Conservation (phyloP, 2,113 vertebrate genomes). For the Motacilla tschutschensis region DNA sequence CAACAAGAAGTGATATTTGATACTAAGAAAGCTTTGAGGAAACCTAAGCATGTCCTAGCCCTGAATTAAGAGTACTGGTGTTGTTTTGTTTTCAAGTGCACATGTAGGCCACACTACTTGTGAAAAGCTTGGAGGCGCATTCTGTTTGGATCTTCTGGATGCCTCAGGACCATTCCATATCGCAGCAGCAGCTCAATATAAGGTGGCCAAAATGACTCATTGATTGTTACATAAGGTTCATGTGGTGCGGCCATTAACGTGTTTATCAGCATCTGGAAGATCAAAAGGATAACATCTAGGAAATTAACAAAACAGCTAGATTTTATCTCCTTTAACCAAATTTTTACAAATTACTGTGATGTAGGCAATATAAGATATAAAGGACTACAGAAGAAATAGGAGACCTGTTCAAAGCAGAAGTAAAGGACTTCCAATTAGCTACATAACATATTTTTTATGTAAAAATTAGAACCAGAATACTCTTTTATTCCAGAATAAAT, state of each 20-base stretch:
- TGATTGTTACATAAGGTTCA: slow-evolving; percentile 83
- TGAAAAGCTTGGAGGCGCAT: slow-evolving; percentile 83
- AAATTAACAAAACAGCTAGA: neutral
- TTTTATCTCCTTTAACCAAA: neutral
- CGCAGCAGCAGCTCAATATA: slow-evolving; percentile 91
- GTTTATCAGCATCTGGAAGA: slow-evolving; percentile 83
- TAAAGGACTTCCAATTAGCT: neutral
- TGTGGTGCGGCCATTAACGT: slow-evolving; percentile 80
- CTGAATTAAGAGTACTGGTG: neutral
- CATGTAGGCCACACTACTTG: slow-evolving; percentile 4
- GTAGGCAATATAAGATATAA: neutral
- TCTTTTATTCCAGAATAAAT: neutral
- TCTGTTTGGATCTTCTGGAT: slow-evolving; percentile 83
- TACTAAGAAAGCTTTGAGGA: neutral
- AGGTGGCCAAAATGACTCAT: slow-evolving; percentile 86
- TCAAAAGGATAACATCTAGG: neutral
- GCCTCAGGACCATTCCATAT: slow-evolving; percentile 81
- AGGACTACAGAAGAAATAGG: neutral
- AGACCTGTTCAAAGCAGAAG: neutral
- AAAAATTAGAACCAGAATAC: neutral
- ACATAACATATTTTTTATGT: neutral
- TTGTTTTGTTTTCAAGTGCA: neutral
- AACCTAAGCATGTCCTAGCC: neutral
- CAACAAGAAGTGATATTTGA: neutral
- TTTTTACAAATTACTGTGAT: neutral